Base-by-base conservation (phyloP, 2,113 vertebrate genomes). In the Ciconia boyciana region DNA sequence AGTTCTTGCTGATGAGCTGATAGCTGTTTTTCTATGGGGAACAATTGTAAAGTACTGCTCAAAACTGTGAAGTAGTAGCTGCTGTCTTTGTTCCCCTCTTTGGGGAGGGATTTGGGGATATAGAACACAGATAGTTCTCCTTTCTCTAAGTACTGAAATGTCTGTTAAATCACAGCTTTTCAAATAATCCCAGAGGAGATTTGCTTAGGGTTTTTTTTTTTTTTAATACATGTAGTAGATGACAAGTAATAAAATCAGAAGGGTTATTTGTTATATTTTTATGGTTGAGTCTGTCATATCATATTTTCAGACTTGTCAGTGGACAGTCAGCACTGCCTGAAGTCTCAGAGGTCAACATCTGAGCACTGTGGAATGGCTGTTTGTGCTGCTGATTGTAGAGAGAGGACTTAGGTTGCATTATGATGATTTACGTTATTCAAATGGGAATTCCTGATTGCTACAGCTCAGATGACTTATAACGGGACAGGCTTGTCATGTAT, bases 161-260 rank as follows among this genome's bases (percentile, higher is more conserved):
- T 77, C 92, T 90, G 70, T 84, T 87, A 95, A 94, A 91, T 94
- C 54, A 61, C 64, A 91, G 87, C 89, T 93, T 83, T 91, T 77
- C 96, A 83, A 66, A 91, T 89, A 60, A 41, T 96, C 89, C 71
- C 87, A 54, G 54, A 94, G 85, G 93, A 96, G 71, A 75, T 91
- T 91, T 92, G 72, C 84, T 58, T 90, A 36, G 65, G 39, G n/a
- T 57, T 58, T 83, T 60, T 72, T 61, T 89, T 83, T 60, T 72
- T 61, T 89, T 83, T 17, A 87, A 72, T 94, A 36, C 12, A 16
- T 57, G 58, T 6, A 43, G 41, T 69, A 91, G 75, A 77, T 90
- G 96, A 91, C 64, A 96, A 68, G 82, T 89, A 93, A 90, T 95
- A 91, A 96, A 94, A 93, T 32, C 82, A 74, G 66, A 57, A 60